These are phyloP conservation scores for Syrrhaptes paradoxus DNA, from an alignment of 2,113 vertebrate species.

Conservation along the genomic window DNA sequence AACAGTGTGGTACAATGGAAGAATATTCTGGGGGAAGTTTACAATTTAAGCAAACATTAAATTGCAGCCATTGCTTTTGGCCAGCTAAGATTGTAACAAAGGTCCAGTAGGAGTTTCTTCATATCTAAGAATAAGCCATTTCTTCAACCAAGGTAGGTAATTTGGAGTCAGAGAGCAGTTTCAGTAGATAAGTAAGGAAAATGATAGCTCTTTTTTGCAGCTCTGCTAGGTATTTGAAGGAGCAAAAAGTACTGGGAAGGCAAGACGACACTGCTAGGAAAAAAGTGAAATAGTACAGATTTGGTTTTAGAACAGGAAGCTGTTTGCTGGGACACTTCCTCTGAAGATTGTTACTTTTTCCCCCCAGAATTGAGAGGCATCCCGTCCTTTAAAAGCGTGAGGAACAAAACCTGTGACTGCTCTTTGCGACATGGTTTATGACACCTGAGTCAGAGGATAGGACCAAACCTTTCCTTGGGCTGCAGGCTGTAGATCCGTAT, in stretches of 20 bases:
- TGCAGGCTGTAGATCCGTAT: not conserved
- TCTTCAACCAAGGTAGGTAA: not conserved
- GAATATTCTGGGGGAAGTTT: not conserved
- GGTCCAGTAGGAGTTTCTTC: not conserved
- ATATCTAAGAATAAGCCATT: not conserved
- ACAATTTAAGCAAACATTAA: not conserved
- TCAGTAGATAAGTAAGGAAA: not conserved
- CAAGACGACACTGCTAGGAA: not conserved
- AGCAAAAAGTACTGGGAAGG: not conserved
- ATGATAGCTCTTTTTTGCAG: not conserved
- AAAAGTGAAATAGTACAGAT: not conserved
- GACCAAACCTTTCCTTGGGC: not conserved
- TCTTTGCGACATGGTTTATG: not conserved
- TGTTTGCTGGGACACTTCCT: not conserved
- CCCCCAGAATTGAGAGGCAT: not conserved
- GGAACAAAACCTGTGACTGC: not conserved
- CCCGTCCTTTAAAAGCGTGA: not conserved
- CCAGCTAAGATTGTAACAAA: not conserved
- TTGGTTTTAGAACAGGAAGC: not conserved
- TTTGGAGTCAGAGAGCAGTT: not conserved
- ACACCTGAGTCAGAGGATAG: not conserved
- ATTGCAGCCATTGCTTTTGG: not conserved
- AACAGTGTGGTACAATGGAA: not conserved
- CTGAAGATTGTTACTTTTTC: not conserved
- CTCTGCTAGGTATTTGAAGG: not conserved